Percentiles rank a stretch among this genome's conserved stretches.
Conservation (phyloP, 2,113 vertebrate species). For the Protomyctophum bolini region DNA sequence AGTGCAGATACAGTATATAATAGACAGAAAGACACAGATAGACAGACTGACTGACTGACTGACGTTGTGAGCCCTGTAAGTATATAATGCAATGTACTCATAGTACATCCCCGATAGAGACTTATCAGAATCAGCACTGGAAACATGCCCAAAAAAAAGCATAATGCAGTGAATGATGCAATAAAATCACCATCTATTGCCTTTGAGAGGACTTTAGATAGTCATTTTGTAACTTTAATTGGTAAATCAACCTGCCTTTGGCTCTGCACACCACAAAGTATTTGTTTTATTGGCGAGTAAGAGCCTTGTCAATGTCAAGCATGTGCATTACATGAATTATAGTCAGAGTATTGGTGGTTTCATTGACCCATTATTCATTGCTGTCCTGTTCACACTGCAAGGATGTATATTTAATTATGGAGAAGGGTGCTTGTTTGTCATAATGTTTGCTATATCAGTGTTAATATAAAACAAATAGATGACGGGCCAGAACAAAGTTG, state of each 20-base stretch:
- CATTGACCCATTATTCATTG: slow-evolving; percentile 42
- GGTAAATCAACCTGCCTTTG: slow-evolving; percentile 21
- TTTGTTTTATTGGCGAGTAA: slow-evolving; percentile 56
- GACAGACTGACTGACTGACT: too few species aligned
- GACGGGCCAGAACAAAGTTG: background rate
- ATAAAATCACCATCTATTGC: too few species aligned
- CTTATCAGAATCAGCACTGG: too few species aligned
- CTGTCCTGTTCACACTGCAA: slow-evolving; percentile 21
- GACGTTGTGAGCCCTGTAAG: too few species aligned
- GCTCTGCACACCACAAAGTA: background rate
- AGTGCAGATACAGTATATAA: too few species aligned
- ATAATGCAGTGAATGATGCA: too few species aligned
- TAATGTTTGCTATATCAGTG: background rate
- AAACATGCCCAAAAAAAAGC: too few species aligned
- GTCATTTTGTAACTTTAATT: slow-evolving; percentile 28
- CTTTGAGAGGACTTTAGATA: slow-evolving; percentile 7
- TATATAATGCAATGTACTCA: too few species aligned
- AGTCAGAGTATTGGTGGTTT: slow-evolving; percentile 36
- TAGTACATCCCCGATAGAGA: too few species aligned
- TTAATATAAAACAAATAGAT: background rate
- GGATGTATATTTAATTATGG: background rate
- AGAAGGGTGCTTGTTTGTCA: slow-evolving; percentile 9
- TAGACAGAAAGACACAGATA: too few species aligned
- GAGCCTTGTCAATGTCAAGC: slow-evolving; percentile 11
- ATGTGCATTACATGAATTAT: slow-evolving; percentile 40